Conservation (phyloP, 2,888 invertebrate species). For the Plagiodera versicolora region DNA sequence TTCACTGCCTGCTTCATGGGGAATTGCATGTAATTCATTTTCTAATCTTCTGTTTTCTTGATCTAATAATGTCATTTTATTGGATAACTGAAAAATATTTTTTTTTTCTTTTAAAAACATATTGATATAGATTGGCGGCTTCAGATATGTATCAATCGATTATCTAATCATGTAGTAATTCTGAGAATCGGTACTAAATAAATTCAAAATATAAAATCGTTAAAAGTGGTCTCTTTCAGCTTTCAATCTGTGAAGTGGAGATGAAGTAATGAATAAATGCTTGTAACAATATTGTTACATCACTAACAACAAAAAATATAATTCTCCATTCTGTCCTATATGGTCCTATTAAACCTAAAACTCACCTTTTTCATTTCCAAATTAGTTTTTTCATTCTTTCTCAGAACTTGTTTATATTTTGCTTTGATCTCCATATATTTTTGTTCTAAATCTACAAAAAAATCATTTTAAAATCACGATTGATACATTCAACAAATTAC, state of each 20-base stretch:
- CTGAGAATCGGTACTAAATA: too few species aligned
- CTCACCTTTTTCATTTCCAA: slow-evolving; percentile 53
- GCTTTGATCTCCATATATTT: slow-evolving; percentile 52
- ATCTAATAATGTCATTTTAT: slow-evolving; percentile 52
- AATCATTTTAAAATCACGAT: neutral
- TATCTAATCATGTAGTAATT: too few species aligned
- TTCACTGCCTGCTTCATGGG: slow-evolving; percentile 51
- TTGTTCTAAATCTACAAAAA: slow-evolving; percentile 50
- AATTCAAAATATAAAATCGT: too few species aligned
- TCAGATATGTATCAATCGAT: too few species aligned
- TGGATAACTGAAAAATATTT: slow-evolving; percentile 48
- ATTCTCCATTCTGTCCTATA: neutral
- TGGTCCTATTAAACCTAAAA: slow-evolving; percentile 28
- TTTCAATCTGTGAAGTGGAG: too few species aligned
- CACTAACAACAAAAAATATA: neutral
- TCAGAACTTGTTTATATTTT: slow-evolving; percentile 53
- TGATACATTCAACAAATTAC: neutral
- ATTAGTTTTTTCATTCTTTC: slow-evolving; percentile 48
- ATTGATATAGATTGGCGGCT: too few species aligned
- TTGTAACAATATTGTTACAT: too few species aligned
- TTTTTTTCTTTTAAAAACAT: too few species aligned
- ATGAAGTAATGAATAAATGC: neutral
- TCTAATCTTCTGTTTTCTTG: slow-evolving; percentile 51
- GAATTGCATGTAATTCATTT: slow-evolving; percentile 54
- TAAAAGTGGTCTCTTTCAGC: too few species aligned